Base-by-base conservation (phyloP, 2,888 invertebrate species). In the Lasioglossum villosulum region DNA sequence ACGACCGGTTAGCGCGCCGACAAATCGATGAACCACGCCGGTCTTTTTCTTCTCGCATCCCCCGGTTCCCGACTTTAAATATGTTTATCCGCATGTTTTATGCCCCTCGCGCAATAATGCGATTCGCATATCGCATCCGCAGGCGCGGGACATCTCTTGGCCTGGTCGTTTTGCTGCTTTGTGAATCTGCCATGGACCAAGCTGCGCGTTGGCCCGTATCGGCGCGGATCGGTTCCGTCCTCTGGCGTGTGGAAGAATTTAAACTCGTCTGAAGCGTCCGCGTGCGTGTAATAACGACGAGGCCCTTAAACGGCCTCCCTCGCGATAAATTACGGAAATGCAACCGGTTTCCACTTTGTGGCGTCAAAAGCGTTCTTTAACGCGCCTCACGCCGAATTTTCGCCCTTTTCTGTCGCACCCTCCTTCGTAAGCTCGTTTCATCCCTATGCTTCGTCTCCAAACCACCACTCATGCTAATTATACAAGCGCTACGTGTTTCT, bases 31-130 rank as follows among this genome's bases (percentile, higher is more conserved):
- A 83, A 82, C 78, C 84, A 68, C 77, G 80, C 87, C 86, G 76
- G 71, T 78, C 81, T 52, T 86, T 83, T 75, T 37, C 77, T 12
- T 37, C 75, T 45, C 80, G 56, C 19, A 34, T 23, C 75, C 74
- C 81, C 78, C 66, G 75, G 42, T 81, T 81, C 72, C 52, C 78
- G 79, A 87, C 87, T 89, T 91, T 89, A 90, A 92, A 91, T 90
- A 91, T 88, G 91, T 92, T 92, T 92, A 92, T 92, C 91, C 91
- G 88, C 90, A 86, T 91, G 91, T 91, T 93, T 91, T 91, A 92
- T 91, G 88, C 89, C 84, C 84, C 88, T 89, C 89, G 89, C 86
- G 88, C 89, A 91, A 91, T 91, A 93, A 92, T 91, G 88, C 92
- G 91, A 91, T 88, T 92, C 91, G 87, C 90, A 85, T 91, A 91